Evolutionary conservation across 2,113 vertebrate genomes (phyloP).

Genomic region (Plecturocebus donacophilus): DNA sequence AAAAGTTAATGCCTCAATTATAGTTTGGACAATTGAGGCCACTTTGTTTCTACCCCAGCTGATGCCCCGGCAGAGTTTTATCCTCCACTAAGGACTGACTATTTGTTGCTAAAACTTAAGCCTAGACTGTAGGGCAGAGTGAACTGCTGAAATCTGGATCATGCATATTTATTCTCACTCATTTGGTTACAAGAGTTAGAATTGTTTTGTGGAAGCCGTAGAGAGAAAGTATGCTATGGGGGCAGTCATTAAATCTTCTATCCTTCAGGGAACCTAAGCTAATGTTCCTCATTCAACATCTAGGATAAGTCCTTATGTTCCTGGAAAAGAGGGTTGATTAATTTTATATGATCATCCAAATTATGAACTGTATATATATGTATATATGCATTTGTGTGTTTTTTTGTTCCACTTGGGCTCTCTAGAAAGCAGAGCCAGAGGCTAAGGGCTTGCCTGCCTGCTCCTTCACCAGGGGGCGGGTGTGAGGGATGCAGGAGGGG

Average conservation of each 20-base stretch:
- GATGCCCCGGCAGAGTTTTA: not conserved
- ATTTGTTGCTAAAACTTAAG: not conserved
- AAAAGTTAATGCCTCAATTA: too few species aligned
- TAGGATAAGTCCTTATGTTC: not conserved
- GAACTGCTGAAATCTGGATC: not conserved
- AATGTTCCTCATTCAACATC: not conserved
- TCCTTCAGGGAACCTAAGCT: not conserved
- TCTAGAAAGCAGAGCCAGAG: not conserved
- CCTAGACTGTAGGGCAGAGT: not conserved
- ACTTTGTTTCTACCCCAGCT: not conserved
- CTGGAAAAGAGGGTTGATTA: not conserved
- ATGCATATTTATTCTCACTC: not conserved
- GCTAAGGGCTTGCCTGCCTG: too few species aligned
- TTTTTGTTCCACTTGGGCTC: not conserved
- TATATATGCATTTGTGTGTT: not conserved
- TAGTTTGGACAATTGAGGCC: not conserved
- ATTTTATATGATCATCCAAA: not conserved
- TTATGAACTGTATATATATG: not conserved
- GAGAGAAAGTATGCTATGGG: not conserved
- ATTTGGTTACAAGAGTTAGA: not conserved
- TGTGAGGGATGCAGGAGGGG: too few species aligned
- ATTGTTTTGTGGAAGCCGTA: not conserved
- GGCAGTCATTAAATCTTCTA: not conserved
- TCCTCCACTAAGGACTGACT: not conserved
- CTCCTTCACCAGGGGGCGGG: too few species aligned